Evolutionary conservation across 2,113 vertebrate species (phyloP), one percentile per base, ranked within the genome.

Genomic region (Neogobius melanostomus): DNA sequence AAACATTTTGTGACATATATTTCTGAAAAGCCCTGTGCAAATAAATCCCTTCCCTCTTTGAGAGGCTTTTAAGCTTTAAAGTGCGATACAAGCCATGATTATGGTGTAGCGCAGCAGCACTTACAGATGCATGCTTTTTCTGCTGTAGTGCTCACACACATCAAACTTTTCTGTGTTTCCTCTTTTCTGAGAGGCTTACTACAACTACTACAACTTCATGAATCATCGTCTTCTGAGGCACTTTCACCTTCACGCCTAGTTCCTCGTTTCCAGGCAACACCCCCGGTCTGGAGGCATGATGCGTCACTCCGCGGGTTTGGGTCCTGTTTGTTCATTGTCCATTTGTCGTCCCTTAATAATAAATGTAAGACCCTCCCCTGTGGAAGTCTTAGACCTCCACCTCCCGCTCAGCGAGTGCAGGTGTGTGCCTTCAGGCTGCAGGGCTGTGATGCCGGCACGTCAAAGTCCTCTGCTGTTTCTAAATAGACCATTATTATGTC

Each of bases 251-350:
- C 21, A 36, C 3, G 28, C 28, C 4, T 3, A 5, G 28, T 36
- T 63, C 4, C 17, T 64, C 44, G 82, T 85, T 72, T 80, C 84
- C 8, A 73, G 64, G 84, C 79, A 87, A 90, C 82, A 64, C 59
- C 64, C 14, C 12, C 5, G 7, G 66, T 66, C 42, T 71, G 47
- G 74, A 60, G 78, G 53, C 68, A 66, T 77, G 17, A 1, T 46
- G 45, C 8, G 12, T 46, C 10, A 5, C 42, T 64, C 44, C 45
- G 68, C 53, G 64, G 36, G 36, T 36, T 16, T 12, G 11, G 3
- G 52, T 53, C 10, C 14, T 53, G 63, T 47, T n/a, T 67, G 48
- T 71, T 45, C 43, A n/a, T 43, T 2, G 5, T 44, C 36, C 14
- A 12, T 61, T 17, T 15, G 17, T 46, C 46, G 45, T 14, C 8